Evolutionary conservation across 2,113 vertebrate species (phyloP).

Genomic region (Dipodomys ordii): DNA sequence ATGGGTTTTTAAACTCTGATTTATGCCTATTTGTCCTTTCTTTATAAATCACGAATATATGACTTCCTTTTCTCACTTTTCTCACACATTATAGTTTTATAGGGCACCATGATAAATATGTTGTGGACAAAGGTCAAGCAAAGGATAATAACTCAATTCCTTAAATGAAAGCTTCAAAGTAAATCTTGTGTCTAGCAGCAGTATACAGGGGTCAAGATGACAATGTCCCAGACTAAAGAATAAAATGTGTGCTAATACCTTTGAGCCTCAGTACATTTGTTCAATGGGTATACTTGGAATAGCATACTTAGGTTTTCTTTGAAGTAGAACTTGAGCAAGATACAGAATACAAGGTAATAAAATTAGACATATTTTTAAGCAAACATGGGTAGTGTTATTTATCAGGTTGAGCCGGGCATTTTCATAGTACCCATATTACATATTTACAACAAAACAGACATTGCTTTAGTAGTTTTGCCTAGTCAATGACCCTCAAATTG

Average conservation of each 20-base stretch:
- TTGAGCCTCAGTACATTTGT: constrained; percentile 74
- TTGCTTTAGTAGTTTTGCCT: neutral
- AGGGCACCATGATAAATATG: constrained; percentile 86
- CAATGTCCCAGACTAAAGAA: constrained; percentile 85
- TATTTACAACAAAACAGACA: neutral
- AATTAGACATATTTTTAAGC: constrained; percentile 42
- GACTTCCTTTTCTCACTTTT: constrained; percentile 73
- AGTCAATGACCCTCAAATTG: constrained; percentile 4
- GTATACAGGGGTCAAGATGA: constrained; percentile 86
- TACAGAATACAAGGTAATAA: constrained; percentile 46
- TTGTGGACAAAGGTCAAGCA: constrained; percentile 87
- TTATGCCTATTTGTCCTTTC: constrained; percentile 37
- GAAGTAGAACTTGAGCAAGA: constrained; percentile 54
- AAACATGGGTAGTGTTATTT: neutral
- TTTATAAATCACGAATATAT: constrained; percentile 79
- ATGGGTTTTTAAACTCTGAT: constrained; percentile 61
- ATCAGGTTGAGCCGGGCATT: neutral
- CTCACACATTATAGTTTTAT: constrained; percentile 80
- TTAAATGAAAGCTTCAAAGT: constrained; percentile 89
- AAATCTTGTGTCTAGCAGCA: constrained; percentile 87
- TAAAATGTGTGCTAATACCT: constrained; percentile 83
- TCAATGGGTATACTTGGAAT: constrained; percentile 66
- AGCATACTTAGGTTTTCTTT: constrained; percentile 58
- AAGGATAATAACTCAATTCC: constrained; percentile 89
- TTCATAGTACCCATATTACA: constrained; percentile 1